phyloP scores from a whole-genome alignment of 1,140 invertebrate genomes.

The Pogonus chalceus region DNA sequence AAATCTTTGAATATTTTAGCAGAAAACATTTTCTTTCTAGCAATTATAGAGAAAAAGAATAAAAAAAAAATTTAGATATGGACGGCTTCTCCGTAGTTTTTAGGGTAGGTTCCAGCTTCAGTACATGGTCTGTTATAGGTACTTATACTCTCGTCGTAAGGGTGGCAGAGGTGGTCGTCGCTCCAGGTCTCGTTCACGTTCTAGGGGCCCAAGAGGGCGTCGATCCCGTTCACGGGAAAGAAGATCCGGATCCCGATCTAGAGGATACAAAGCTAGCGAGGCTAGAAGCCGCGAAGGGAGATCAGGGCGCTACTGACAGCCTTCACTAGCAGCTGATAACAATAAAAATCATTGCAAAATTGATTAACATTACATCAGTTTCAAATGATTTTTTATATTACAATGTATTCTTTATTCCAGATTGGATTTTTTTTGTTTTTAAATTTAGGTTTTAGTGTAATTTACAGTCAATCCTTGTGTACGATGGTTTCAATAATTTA shows the following conservation, averaged over 20 bases:
- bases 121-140: conserved; percentile 33
- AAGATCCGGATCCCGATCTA: conserved; percentile 33
- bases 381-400: too few relatives aligned
- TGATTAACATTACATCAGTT: too few relatives aligned
- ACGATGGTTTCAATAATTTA: too few relatives aligned
- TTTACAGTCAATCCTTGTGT: too few relatives aligned
- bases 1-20: too few relatives aligned
- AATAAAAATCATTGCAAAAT: too few relatives aligned
- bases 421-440: too few relatives aligned
- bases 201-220: conserved; percentile 33
- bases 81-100: background rate
- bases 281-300: conserved; percentile 21
- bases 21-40: too few relatives aligned
- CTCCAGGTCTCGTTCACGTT: conserved; percentile 36
- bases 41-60: too few relatives aligned
- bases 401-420: too few relatives aligned
- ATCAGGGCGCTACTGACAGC: conserved; percentile 37
- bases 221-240: conserved; percentile 36
- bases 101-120: background rate
- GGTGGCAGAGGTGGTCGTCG: conserved; percentile 30
- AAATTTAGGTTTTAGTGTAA: too few relatives aligned
- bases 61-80: background rate
- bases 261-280: background rate
- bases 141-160: conserved; percentile 48
- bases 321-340: too few relatives aligned